A percentile compares a stretch with the other conserved stretches of the same genome.
Conservation (phyloP, 2,797 vertebrate species). For the Pantherophis alleghaniensis region DNA sequence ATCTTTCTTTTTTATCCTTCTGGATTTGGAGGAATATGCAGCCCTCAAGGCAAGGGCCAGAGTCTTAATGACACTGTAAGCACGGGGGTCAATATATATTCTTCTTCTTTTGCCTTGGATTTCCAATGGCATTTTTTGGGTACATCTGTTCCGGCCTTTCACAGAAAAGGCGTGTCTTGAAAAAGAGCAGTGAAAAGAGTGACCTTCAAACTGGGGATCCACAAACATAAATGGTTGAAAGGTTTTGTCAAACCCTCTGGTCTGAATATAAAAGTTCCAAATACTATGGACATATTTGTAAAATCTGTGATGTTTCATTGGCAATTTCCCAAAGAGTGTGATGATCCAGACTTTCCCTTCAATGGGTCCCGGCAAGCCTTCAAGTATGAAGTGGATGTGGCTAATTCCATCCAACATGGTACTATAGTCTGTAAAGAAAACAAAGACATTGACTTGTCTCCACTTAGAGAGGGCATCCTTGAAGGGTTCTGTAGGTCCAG, state of each 20-base stretch:
- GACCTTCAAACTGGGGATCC: not conserved
- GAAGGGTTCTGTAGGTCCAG: too few relatives aligned
- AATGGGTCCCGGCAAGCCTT: not conserved
- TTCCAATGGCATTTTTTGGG: not conserved
- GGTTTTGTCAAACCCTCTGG: not conserved
- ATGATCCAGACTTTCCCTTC: not conserved
- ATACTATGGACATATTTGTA: not conserved
- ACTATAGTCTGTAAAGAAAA: not conserved
- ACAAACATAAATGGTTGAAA: not conserved
- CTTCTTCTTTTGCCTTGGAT: not conserved
- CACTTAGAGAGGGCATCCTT: too few relatives aligned
- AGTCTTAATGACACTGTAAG: too few relatives aligned
- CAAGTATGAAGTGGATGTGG: not conserved
- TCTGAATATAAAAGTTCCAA: not conserved
- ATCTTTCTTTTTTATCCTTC: not conserved
- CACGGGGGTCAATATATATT: not conserved
- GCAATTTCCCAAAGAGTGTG: not conserved
- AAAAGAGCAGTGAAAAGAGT: not conserved
- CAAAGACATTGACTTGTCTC: not conserved
- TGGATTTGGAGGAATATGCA: too few relatives aligned
- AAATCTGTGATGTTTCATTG: not conserved
- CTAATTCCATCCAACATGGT: not conserved
- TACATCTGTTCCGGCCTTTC: not conserved
- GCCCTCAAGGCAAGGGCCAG: too few relatives aligned
- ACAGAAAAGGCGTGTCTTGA: not conserved